These are phyloP conservation scores for Astreopora myriophthalma DNA, from an alignment of 64 coral and sea anemone species.

Conservation along the genomic window DNA sequence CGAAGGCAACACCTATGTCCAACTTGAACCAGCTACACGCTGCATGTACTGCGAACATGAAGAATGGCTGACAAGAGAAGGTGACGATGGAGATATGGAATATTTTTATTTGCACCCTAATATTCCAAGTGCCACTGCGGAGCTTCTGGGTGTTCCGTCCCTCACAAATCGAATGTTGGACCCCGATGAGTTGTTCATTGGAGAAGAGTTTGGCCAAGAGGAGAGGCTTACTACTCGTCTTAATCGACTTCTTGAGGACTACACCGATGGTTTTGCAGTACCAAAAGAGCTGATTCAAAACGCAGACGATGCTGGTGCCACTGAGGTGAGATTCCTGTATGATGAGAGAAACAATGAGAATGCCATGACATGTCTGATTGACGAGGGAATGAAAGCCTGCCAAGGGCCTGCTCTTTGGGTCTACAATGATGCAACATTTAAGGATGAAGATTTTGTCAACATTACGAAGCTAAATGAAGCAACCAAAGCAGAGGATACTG, in stretches of 20 bases:
- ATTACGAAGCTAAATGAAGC: constrained; percentile 84
- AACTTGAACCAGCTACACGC: constrained; percentile 56
- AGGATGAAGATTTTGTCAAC: constrained; percentile 81
- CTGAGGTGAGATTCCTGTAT: constrained; percentile 75
- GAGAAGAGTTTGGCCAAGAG: constrained; percentile 88
- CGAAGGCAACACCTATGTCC: constrained; percentile 34
- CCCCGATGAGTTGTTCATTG: constrained; percentile 59
- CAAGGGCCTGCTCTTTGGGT: constrained; percentile 93
- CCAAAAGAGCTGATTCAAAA: constrained; percentile 92
- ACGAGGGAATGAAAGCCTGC: constrained; percentile 72
- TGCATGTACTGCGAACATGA: constrained; percentile 85
- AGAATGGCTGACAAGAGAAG: constrained; percentile 82
- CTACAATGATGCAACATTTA: constrained; percentile 79
- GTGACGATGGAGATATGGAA: constrained; percentile 19
- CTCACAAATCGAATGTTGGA: constrained; percentile 76
- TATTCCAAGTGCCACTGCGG: constrained; percentile 65
- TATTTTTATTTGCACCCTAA: constrained; percentile 77
- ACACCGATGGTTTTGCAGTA: constrained; percentile 83
- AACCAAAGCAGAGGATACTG: constrained; percentile 76
- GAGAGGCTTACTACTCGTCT: constrained; percentile 80
- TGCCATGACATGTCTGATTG: constrained; percentile 62
- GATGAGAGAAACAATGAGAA: constrained; percentile 81
- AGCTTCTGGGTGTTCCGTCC: constrained; percentile 74
- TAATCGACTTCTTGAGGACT: constrained; percentile 73
- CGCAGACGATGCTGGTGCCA: constrained; percentile 89